phyloP scores from a whole-genome alignment of 2,797 vertebrate species.

The Gymnothorax reevesii region DNA sequence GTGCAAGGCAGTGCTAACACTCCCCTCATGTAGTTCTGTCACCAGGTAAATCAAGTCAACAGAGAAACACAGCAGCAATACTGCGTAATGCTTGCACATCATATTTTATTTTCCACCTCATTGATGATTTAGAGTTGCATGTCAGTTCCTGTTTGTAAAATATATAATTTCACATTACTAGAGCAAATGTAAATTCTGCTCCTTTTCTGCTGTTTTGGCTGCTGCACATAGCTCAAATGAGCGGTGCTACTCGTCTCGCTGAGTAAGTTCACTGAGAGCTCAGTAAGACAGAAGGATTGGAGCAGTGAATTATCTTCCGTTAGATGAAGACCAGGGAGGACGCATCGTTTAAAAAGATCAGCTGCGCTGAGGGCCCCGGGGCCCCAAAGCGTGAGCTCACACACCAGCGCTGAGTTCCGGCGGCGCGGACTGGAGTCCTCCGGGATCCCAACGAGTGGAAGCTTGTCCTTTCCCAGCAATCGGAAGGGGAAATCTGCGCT shows the following conservation, averaged over 20 bases:
- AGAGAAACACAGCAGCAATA: neutral
- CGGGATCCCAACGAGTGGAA: neutral
- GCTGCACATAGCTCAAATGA: neutral
- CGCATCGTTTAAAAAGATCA: neutral
- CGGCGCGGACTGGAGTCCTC: neutral
- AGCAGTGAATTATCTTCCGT: neutral
- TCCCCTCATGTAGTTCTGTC: too few species aligned
- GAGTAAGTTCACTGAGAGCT: neutral
- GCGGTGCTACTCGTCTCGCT: neutral
- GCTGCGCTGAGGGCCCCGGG: neutral
- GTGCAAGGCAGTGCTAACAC: neutral
- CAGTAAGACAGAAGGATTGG: neutral
- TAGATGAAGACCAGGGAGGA: neutral
- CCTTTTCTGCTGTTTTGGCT: neutral
- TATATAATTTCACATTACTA: neutral
- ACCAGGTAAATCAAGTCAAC: neutral
- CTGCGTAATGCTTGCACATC: neutral
- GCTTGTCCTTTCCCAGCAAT: neutral
- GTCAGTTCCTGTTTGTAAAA: neutral
- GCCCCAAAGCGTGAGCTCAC: neutral
- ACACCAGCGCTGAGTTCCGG: neutral
- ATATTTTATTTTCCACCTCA: neutral
- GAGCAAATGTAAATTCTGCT: neutral
- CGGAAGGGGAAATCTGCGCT: neutral
- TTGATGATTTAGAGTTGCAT: neutral